Evolutionary conservation across 2,113 vertebrate species (phyloP).

Genomic region (Prionailurus viverrinus): DNA sequence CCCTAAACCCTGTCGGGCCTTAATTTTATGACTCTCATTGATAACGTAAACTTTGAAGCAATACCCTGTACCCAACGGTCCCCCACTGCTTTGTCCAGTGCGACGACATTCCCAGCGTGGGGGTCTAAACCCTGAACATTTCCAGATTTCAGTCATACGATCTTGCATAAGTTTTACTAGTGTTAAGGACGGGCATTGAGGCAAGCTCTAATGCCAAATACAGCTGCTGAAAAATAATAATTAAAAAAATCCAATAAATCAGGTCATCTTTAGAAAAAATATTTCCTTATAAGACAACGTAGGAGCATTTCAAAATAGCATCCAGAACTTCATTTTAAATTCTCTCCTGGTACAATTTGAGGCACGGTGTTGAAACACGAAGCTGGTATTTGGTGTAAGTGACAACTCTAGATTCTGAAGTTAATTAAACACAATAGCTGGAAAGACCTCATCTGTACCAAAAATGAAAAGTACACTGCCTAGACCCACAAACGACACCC

Average conservation of each 20-base stretch:
- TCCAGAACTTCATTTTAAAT: not conserved
- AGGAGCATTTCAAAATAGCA: not conserved
- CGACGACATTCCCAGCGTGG: not conserved
- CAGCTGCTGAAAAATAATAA: not conserved
- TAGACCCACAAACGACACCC: not conserved
- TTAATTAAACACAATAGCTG: not conserved
- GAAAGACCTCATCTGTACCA: not conserved
- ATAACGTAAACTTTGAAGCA: not conserved
- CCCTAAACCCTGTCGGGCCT: not conserved
- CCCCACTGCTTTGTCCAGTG: not conserved
- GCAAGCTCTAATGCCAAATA: not conserved
- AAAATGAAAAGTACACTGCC: fast-evolving
- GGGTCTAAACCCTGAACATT: too few relatives aligned
- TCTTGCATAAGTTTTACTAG: not conserved
- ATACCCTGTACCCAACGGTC: not conserved
- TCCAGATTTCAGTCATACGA: not conserved
- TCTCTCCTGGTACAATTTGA: fast-evolving
- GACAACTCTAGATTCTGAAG: not conserved
- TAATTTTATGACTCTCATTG: not conserved
- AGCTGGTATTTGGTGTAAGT: not conserved
- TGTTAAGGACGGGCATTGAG: not conserved
- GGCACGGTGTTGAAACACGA: not conserved
- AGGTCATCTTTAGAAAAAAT: not conserved
- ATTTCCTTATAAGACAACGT: not conserved
- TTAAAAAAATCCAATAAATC: not conserved